Percentiles rank a stretch among this genome's conserved stretches.
phyloP scores from a whole-genome alignment of 2,113 vertebrate genomes.

The Neotoma lepida region DNA sequence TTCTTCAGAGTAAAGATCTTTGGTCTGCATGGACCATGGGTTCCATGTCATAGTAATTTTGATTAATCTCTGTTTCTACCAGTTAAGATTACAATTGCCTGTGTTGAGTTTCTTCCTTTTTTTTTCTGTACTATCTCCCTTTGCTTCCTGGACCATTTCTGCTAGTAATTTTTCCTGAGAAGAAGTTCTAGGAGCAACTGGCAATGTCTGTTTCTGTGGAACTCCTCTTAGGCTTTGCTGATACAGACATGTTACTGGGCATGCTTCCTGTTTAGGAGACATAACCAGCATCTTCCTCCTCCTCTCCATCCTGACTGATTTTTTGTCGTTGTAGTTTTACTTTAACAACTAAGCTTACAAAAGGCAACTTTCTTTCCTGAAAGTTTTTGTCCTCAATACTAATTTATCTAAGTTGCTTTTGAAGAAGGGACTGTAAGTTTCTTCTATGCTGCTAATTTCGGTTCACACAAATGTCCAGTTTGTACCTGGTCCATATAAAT shows the following conservation, averaged over 20 bases:
- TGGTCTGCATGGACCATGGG: not conserved
- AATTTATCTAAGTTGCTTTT: slow-evolving; percentile 84
- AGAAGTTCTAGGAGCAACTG: slow-evolving; percentile 93
- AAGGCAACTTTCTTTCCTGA: slow-evolving; percentile 93
- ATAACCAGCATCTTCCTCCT: slow-evolving; percentile 87
- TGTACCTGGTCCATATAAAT: too few species aligned
- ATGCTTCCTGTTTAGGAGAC: slow-evolving; percentile 86
- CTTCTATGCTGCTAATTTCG: slow-evolving; percentile 85
- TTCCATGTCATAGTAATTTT: not conserved
- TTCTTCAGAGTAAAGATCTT: not conserved
- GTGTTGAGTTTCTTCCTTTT: slow-evolving; percentile 54
- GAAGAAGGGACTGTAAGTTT: slow-evolving; percentile 85
- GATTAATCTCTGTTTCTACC: not conserved
- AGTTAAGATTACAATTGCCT: not conserved
- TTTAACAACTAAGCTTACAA: slow-evolving; percentile 94
- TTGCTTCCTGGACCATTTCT: slow-evolving; percentile 87
- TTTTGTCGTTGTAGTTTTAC: slow-evolving; percentile 84
- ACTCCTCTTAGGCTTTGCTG: slow-evolving; percentile 95
- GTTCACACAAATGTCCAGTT: not conserved
- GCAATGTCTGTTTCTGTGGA: slow-evolving; percentile 94
- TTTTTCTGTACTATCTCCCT: slow-evolving; percentile 81
- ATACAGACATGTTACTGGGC: slow-evolving; percentile 96
- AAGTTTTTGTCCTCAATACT: slow-evolving; percentile 88
- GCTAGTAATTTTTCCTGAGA: slow-evolving; percentile 88
- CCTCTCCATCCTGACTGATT: slow-evolving; percentile 85